Conservation (phyloP, 2,797 vertebrate genomes). For the Lithobates sylvaticus region DNA sequence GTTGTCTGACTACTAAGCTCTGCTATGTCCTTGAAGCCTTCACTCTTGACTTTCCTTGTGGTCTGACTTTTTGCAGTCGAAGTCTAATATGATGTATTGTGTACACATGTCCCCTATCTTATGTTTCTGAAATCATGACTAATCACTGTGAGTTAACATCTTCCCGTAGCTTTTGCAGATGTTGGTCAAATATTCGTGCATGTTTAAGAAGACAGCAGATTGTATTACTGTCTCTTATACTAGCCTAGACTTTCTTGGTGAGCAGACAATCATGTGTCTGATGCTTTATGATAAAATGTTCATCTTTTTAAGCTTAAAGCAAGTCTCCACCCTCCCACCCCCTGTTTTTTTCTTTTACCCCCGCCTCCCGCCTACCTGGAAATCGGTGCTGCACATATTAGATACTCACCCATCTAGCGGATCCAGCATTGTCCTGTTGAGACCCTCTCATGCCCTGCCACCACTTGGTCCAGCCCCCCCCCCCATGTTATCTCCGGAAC, state of each 20-base stretch:
- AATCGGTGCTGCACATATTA: too few species aligned
- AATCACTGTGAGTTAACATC: conserved; percentile 29
- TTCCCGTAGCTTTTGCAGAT: conserved; percentile 1
- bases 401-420: too few species aligned
- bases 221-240: neutral
- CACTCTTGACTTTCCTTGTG: conserved; percentile 28
- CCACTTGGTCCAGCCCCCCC: too few species aligned
- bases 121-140: conserved; percentile 9
- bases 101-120: conserved; percentile 22
- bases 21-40: conserved; percentile 39
- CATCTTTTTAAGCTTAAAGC: too few species aligned
- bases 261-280: neutral
- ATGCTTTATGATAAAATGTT: neutral
- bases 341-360: too few species aligned
- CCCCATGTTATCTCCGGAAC: too few species aligned
- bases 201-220: neutral
- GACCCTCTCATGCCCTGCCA: too few species aligned
- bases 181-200: neutral
- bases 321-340: too few species aligned
- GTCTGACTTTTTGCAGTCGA: conserved; percentile 25
- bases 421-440: too few species aligned
- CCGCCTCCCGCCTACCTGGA: too few species aligned
- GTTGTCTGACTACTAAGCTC: conserved; percentile 1
- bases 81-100: conserved; percentile 25
- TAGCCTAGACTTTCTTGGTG: too few species aligned